Evolutionary conservation across 2,113 vertebrate species (phyloP).

Genomic region (Zapus hudsonius): DNA sequence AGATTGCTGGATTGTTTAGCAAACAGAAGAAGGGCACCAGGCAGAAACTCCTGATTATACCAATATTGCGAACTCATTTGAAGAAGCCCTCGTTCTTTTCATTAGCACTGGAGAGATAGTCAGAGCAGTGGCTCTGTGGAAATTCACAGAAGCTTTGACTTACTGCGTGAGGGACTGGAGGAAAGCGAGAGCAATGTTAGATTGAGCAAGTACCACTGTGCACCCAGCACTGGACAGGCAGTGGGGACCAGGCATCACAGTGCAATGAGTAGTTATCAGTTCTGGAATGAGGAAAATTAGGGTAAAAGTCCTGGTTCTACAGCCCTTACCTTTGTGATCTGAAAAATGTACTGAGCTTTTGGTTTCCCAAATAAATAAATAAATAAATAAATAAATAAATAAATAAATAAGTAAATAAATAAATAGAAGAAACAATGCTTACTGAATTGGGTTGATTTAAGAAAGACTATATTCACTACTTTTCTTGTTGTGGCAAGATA

Average conservation of each 20-base stretch:
- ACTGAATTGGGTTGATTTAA: not conserved
- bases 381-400: too few species aligned
- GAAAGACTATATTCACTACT: not conserved
- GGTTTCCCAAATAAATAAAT: not conserved
- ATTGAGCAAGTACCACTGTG: fast-evolving
- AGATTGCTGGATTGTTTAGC: not conserved
- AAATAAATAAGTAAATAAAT: too few species aligned
- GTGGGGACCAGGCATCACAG: not conserved
- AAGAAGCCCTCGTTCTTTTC: not conserved
- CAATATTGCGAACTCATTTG: not conserved
- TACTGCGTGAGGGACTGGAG: not conserved
- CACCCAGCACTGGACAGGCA: not conserved
- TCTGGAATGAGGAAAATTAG: not conserved
- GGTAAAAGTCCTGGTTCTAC: not conserved
- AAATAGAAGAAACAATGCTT: not conserved
- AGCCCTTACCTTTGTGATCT: not conserved
- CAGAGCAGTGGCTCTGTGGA: not conserved
- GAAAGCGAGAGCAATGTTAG: not conserved
- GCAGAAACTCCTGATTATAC: not conserved
- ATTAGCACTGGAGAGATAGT: not conserved
- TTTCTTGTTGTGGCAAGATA: not conserved
- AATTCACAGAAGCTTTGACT: not conserved
- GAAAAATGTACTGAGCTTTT: not conserved
- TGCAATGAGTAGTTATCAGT: fast-evolving
- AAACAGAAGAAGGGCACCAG: not conserved